These are phyloP conservation scores for Limnothrissa miodon DNA, from an alignment of 2,113 vertebrate genomes.

Conservation along the genomic window DNA sequence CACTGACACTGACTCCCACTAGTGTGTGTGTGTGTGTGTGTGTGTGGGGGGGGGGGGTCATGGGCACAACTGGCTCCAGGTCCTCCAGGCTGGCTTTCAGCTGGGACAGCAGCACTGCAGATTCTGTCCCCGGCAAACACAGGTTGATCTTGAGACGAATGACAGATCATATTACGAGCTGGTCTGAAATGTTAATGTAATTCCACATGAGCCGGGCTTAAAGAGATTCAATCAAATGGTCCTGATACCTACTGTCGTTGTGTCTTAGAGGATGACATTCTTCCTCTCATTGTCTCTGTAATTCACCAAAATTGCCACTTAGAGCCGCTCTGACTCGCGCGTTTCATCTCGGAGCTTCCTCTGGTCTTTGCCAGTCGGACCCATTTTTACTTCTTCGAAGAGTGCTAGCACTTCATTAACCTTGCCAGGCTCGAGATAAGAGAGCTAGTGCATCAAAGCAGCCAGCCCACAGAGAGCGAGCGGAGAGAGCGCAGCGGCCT, in stretches of 20 bases:
- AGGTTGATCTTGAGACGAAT: constrained; percentile 54
- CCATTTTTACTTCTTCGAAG: constrained; percentile 75
- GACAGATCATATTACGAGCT: constrained; percentile 70
- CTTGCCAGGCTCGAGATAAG: constrained; percentile 77
- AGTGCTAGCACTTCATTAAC: constrained; percentile 81
- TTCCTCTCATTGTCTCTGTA: constrained; percentile 75
- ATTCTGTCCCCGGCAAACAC: constrained; percentile 12
- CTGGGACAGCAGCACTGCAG: constrained; percentile 21
- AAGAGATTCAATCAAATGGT: constrained; percentile 74
- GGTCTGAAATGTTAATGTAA: constrained; percentile 73
- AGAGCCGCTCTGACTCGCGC: constrained; percentile 69
- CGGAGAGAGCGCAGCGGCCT: constrained; percentile 62
- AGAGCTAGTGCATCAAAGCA: constrained; percentile 75
- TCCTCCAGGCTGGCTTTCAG: neutral
- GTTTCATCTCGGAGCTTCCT: constrained; percentile 79
- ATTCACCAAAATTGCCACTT: constrained; percentile 81
- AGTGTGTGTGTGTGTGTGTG: too few species aligned
- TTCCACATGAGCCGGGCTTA: constrained; percentile 67
- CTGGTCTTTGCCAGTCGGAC: constrained; percentile 74
- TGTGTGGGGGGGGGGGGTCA: too few species aligned
- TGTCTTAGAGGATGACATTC: constrained; percentile 75
- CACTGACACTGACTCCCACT: neutral
- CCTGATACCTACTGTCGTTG: constrained; percentile 66
- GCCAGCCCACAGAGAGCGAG: constrained; percentile 65
- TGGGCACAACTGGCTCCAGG: neutral